phyloP scores from a whole-genome alignment of 2,888 invertebrate species.

The Drosophila melanosoma region DNA sequence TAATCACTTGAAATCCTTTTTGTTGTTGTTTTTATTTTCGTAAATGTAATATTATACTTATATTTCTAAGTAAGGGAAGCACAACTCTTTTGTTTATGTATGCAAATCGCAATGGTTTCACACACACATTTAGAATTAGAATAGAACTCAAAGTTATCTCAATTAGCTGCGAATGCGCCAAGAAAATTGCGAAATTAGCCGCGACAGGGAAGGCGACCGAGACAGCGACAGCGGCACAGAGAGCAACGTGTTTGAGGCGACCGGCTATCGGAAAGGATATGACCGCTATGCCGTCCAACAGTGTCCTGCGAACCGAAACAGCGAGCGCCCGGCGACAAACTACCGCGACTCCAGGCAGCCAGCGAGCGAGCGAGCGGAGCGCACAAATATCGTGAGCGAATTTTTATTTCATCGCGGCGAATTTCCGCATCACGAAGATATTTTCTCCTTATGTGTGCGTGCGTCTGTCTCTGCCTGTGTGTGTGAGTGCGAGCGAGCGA shows the following conservation, averaged over 20 bases:
- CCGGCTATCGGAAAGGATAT: constrained; percentile 82
- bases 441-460: constrained; percentile 55
- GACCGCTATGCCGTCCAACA: constrained; percentile 72
- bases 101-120: constrained; percentile 19
- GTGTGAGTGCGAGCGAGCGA: constrained; percentile 40
- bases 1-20: constrained; percentile 12
- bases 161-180: constrained; percentile 37
- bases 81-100: constrained; percentile 24
- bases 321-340: constrained; percentile 81
- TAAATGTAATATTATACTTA: not conserved
- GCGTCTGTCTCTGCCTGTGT: constrained; percentile 24
- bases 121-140: constrained; percentile 13
- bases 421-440: constrained; percentile 69
- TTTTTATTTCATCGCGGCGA: constrained; percentile 82
- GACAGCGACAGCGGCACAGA: constrained; percentile 43
- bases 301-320: constrained; percentile 81
- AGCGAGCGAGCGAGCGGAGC: constrained; percentile 56
- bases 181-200: constrained; percentile 51
- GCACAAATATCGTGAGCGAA: constrained; percentile 77
- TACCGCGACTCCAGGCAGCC: constrained; percentile 63
- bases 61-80: constrained; percentile 22
- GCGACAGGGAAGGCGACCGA: constrained; percentile 42
- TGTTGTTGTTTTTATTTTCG: constrained; percentile 1
- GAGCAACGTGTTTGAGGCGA: constrained; percentile 67
- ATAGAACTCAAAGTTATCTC: constrained; percentile 12